Evolutionary conservation across 2,797 vertebrate genomes (phyloP), one percentile per base, ranked within the genome.

Genomic region (Fistularia tabacaria): DNA sequence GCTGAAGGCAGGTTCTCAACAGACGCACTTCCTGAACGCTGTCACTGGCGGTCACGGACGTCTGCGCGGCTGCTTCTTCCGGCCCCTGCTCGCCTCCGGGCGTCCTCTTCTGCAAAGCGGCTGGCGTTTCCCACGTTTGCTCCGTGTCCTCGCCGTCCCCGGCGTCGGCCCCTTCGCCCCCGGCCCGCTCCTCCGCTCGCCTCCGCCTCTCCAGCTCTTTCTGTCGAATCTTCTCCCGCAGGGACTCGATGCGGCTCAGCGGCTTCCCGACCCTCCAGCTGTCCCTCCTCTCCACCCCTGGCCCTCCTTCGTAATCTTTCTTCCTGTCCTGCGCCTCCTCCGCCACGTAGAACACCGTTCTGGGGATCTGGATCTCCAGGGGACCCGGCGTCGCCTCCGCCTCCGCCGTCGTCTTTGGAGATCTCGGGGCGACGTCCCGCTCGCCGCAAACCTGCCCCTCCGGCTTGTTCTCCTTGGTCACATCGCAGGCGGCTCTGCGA

Each of bases 331-430:
- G 14, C 45, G 57, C 55, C 46, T 88, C 80, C 45, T 89, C 83
- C 0, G 81, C 89, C 11, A 89, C 84, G 3, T 88, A 92, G 80
- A 91, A 91, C 49, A 88, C 88, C n/a, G 82, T 82, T 56, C 82
- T 85, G 39, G 88, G 90, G 51, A 91, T 88, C 14, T 83, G 76
- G 46, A 89, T 76, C 49, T 89, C 82, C 0, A 80, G 53, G 0
- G 66, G 53, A 9, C 49, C 62, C 15, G 53, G 45, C 13, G 46
- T n/a, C 14, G 47, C 52, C 38, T 60, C 76, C 1, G 41, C 14
- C 11, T 76, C n/a, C 10, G 56, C 0, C 1, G 49, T 57, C 14
- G 38, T 69, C 70, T 77, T 83, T 0, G 76, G 73, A 45, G 76
- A 73, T 62, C 57, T 76, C 3, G 69, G 62, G 36, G 40, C 53